A percentile compares a stretch with the other conserved stretches of the same genome.
Evolutionary conservation across 2,113 vertebrate species (phyloP).

Genomic region (Protomyctophum bolini): DNA sequence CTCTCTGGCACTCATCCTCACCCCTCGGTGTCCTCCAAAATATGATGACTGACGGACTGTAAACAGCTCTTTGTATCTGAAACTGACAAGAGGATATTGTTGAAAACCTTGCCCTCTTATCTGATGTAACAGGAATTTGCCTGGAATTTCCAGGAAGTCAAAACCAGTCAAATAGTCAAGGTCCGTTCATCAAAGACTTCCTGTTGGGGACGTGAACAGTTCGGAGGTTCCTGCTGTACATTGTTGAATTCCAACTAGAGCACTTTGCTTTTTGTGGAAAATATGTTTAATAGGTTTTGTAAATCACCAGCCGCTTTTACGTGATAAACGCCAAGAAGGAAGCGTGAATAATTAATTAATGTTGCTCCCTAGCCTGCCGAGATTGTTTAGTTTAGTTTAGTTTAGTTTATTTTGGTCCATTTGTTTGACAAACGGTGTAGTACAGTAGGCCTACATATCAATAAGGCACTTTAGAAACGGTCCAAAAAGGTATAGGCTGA

Average conservation of each 20-base stretch:
- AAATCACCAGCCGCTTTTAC: neutral
- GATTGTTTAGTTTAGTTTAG: no score
- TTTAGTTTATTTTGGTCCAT: no score
- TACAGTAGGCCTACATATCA: no score
- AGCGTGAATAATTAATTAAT: neutral
- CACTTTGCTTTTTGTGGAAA: constrained; percentile 16
- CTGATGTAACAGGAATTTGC: constrained; percentile 55
- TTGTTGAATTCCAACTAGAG: constrained; percentile 6
- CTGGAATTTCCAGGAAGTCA: constrained; percentile 72
- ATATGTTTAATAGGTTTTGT: neutral
- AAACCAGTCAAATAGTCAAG: constrained; percentile 28
- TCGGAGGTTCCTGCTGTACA: constrained; percentile 12
- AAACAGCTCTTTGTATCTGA: constrained; percentile 1
- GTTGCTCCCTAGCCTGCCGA: no score
- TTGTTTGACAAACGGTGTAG: no score
- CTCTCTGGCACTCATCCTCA: neutral
- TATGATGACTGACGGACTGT: neutral
- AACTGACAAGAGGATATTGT: constrained; percentile 37
- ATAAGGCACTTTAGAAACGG: no score
- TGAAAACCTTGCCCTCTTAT: constrained; percentile 36
- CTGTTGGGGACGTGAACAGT: constrained; percentile 43
- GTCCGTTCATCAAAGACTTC: constrained; percentile 50
- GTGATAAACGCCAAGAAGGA: neutral
- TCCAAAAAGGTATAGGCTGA: no score
- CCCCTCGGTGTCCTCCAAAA: neutral